A percentile compares a stretch with the other conserved stretches of the same genome.
phyloP scores from a whole-genome alignment of 2,888 invertebrate genomes.

The Amphipyra berbera region DNA sequence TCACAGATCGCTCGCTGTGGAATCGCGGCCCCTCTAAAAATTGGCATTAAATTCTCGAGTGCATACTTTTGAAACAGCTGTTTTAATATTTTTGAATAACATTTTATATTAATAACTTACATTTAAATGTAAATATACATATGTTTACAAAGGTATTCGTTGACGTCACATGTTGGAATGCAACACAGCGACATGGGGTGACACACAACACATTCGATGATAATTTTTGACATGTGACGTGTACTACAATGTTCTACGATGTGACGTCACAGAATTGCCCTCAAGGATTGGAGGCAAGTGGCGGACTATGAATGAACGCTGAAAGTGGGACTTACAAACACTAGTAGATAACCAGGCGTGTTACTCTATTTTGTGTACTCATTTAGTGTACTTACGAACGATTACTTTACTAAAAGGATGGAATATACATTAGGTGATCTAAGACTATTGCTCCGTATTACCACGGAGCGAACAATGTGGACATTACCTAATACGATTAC shows the following conservation, averaged over 20 bases:
- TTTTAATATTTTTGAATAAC: constrained; percentile 69
- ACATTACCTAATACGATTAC: constrained; percentile 73
- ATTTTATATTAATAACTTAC: constrained; percentile 74
- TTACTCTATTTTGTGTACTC: constrained; percentile 83
- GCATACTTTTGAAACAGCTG: constrained; percentile 76
- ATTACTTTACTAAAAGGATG: constrained; percentile 87
- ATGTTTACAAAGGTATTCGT: constrained; percentile 68
- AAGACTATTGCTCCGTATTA: constrained; percentile 73
- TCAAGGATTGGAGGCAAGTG: constrained; percentile 81
- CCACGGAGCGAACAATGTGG: constrained; percentile 71
- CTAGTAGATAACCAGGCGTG: constrained; percentile 82
- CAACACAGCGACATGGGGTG: constrained; percentile 16
- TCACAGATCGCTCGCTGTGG: constrained; percentile 58
- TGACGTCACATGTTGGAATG: constrained; percentile 50
- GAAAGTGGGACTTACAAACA: constrained; percentile 80
- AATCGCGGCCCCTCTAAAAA: constrained; percentile 65
- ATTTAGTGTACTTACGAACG: constrained; percentile 84
- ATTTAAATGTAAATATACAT: constrained; percentile 82
- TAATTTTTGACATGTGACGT: constrained; percentile 17
- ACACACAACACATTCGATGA: constrained; percentile 23
- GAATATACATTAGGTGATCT: constrained; percentile 89
- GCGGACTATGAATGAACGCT: constrained; percentile 76
- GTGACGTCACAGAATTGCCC: constrained; percentile 54
- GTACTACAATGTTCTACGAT: constrained; percentile 27
- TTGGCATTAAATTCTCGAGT: constrained; percentile 80